A percentile compares a stretch with the other conserved stretches of the same genome.
phyloP scores from a whole-genome alignment of 1,140 invertebrate species.

The Cataglyphis hispanica region DNA sequence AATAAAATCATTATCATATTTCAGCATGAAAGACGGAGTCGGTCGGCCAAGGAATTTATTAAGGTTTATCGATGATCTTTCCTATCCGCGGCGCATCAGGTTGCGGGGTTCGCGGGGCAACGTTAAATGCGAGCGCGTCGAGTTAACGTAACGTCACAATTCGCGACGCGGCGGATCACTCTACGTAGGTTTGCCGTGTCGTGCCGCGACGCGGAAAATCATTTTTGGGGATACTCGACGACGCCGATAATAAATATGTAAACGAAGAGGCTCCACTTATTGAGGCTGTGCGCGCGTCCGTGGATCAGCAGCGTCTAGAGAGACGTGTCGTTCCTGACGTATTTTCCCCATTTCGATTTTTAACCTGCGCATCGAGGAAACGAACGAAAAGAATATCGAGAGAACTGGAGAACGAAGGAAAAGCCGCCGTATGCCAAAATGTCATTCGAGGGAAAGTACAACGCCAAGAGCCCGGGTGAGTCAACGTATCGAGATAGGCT shows the following conservation, averaged over 20 bases:
- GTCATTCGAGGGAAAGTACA: constrained; percentile 84
- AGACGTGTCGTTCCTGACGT: not conserved
- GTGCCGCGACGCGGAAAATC: not conserved
- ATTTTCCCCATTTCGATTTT: constrained; percentile 11
- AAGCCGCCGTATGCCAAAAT: constrained; percentile 62
- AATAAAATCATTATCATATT: too few relatives aligned
- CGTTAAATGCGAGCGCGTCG: constrained; percentile 19
- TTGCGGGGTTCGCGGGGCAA: not conserved
- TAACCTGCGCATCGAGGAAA: constrained; percentile 25
- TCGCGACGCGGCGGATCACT: constrained; percentile 23
- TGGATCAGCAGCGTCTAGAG: constrained; percentile 23
- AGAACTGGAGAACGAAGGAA: not conserved
- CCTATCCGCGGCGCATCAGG: too few relatives aligned
- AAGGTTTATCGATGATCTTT: too few relatives aligned
- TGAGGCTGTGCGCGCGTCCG: constrained; percentile 9
- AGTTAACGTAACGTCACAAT: constrained; percentile 59
- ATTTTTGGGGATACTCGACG: not conserved
- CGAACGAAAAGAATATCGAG: too few relatives aligned
- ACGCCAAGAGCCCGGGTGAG: constrained; percentile 82
- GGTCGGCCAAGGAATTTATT: too few relatives aligned
- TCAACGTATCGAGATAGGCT: not conserved
- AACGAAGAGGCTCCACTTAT: constrained; percentile 28
- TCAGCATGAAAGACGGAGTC: too few relatives aligned
- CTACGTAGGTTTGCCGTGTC: constrained; percentile 30
- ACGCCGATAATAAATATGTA: constrained; percentile 47